A percentile compares a stretch with the other conserved stretches of the same genome.
Evolutionary conservation across 2,888 invertebrate species (phyloP).

Genomic region (Barypeithes pellucidus): DNA sequence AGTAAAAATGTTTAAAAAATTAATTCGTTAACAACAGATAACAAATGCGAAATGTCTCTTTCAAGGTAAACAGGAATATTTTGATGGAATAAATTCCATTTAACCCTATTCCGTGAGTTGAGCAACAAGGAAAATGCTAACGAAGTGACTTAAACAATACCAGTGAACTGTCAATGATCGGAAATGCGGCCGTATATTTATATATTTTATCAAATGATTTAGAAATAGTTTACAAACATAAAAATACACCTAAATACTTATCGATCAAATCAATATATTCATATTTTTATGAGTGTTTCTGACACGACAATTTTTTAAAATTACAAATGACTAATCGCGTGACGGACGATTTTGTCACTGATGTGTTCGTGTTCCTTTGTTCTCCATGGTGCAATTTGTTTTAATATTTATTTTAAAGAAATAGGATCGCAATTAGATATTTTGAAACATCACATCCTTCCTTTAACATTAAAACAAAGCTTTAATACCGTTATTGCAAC

Average conservation of each 20-base stretch:
- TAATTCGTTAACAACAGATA: no score
- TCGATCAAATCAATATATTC: constrained; percentile 16
- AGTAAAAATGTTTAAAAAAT: no score
- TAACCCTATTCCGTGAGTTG: no score
- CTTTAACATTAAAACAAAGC: neutral
- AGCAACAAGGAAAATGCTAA: no score
- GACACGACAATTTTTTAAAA: constrained; percentile 6
- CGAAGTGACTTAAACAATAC: no score
- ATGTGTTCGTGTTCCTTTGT: constrained; percentile 20
- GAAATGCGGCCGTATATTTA: neutral
- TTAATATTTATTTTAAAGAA: neutral
- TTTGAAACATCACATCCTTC: constrained; percentile 25
- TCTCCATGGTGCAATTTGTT: constrained; percentile 19
- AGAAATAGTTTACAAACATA: neutral
- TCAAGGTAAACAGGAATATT: no score
- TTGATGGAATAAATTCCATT: no score
- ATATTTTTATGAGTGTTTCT: constrained; percentile 10
- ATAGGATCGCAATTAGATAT: neutral
- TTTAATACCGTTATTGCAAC: neutral
- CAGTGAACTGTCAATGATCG: no score
- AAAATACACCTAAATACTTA: neutral
- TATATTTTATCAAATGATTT: neutral
- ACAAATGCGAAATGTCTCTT: no score
- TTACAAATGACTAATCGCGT: constrained; percentile 18
- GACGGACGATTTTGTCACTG: constrained; percentile 16